A percentile compares a stretch with the other conserved stretches of the same genome.
These are phyloP conservation scores for Ecdyonurus torrentis DNA, from an alignment of 2,888 invertebrate species.

Conservation along the genomic window DNA sequence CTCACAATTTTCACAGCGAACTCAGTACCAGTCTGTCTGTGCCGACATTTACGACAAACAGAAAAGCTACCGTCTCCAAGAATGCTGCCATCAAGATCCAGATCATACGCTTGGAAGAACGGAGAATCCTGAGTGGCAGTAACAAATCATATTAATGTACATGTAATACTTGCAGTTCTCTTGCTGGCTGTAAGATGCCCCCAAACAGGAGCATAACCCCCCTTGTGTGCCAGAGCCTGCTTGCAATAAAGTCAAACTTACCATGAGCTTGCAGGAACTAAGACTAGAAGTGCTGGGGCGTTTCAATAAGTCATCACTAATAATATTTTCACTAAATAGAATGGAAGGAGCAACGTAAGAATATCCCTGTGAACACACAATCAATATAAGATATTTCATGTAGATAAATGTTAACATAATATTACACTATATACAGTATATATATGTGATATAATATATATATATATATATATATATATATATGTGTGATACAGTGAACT, in stretches of 20 bases:
- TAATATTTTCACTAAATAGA: conserved; percentile 60
- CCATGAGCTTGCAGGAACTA: conserved; percentile 40
- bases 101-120: conserved; percentile 71
- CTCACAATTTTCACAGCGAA: conserved; percentile 81
- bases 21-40: conserved; percentile 51
- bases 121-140: conserved; percentile 47
- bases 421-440: too few species aligned
- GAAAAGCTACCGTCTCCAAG: conserved; percentile 84
- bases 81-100: conserved; percentile 46
- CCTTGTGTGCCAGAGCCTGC: too few species aligned
- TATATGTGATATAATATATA: too few species aligned
- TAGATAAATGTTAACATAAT: too few species aligned
- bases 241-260: conserved; percentile 18
- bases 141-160: background rate
- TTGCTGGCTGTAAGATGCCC: too few species aligned
- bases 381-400: too few species aligned
- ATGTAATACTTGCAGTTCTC: too few species aligned
- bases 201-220: too few species aligned
- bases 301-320: conserved; percentile 54
- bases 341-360: conserved; percentile 91
- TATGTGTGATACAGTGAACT: too few species aligned
- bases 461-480: too few species aligned
- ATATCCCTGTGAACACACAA: conserved; percentile 58
- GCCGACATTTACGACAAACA: conserved; percentile 64
- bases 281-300: conserved; percentile 30